These are phyloP conservation scores for Iphiclides podalirius DNA, from an alignment of 2,888 invertebrate genomes.

Conservation along the genomic window DNA sequence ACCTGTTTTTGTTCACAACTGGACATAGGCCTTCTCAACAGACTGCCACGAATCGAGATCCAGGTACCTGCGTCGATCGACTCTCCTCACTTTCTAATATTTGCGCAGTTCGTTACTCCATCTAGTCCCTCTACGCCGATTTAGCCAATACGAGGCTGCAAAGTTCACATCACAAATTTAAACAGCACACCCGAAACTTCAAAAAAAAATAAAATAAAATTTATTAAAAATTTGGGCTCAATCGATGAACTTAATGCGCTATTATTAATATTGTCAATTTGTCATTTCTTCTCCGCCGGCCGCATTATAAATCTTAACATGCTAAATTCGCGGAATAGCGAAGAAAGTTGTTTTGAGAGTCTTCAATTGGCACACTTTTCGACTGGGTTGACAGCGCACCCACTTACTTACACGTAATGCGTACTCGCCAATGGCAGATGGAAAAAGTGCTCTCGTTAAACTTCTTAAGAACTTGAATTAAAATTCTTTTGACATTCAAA, in stretches of 20 bases:
- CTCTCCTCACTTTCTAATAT: too few relatives aligned
- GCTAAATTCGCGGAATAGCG: constrained; percentile 4
- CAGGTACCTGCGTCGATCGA: too few relatives aligned
- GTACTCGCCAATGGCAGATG: not conserved
- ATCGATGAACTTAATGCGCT: not conserved
- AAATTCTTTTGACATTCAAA: not conserved
- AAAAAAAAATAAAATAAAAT: too few relatives aligned
- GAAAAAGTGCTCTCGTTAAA: not conserved
- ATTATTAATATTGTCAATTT: not conserved
- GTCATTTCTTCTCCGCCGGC: not conserved
- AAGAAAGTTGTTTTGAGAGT: constrained; percentile 10
- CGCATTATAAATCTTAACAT: not conserved
- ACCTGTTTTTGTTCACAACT: too few relatives aligned
- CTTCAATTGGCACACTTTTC: constrained; percentile 12
- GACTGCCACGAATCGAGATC: too few relatives aligned
- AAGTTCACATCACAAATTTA: too few relatives aligned
- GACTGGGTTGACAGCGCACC: not conserved
- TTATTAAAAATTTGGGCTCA: too few relatives aligned
- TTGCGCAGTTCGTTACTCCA: too few relatives aligned
- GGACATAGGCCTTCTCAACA: too few relatives aligned
- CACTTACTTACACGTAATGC: not conserved
- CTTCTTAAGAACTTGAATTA: not conserved
- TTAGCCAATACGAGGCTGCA: too few relatives aligned
- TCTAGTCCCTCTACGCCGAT: too few relatives aligned
- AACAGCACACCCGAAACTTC: too few relatives aligned